A percentile compares a stretch with the other conserved stretches of the same genome.
Evolutionary conservation across 2,888 invertebrate genomes (phyloP).

Genomic region (Heliconius sara): DNA sequence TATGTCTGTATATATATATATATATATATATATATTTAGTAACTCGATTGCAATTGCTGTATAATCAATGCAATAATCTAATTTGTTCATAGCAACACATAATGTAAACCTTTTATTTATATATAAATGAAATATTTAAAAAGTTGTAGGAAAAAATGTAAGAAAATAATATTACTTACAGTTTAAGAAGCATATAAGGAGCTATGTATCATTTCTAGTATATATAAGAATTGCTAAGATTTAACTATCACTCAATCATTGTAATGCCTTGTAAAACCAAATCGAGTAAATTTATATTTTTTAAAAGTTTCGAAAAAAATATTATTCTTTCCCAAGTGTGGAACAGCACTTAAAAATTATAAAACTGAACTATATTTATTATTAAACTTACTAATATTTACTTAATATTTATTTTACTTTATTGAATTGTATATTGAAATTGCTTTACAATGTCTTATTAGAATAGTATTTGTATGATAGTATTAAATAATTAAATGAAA

Average conservation of each 20-base stretch:
- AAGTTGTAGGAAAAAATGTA: not conserved
- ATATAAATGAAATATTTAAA: not conserved
- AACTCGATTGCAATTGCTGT: not conserved
- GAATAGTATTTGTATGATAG: not conserved
- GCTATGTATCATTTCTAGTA: not conserved
- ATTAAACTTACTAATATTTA: no score
- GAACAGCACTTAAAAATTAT: no score
- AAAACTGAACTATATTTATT: no score
- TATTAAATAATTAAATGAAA: not conserved
- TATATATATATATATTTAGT: slow-evolving; percentile 13
- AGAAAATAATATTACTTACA: not conserved
- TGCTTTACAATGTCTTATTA: not conserved
- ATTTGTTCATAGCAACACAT: slow-evolving; percentile 1
- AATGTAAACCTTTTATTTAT: no score
- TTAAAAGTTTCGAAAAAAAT: no score
- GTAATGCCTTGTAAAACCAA: not conserved
- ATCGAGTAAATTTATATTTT: not conserved
- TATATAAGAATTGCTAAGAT: not conserved
- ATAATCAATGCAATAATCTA: slow-evolving; percentile 13
- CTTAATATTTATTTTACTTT: not conserved
- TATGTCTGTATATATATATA: not conserved
- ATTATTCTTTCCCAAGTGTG: no score
- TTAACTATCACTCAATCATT: not conserved
- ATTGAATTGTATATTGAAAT: not conserved
- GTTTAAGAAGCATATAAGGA: not conserved